These are phyloP conservation scores for Chiloscyllium punctatum DNA, from an alignment of 2,797 vertebrate genomes.

Conservation along the genomic window DNA sequence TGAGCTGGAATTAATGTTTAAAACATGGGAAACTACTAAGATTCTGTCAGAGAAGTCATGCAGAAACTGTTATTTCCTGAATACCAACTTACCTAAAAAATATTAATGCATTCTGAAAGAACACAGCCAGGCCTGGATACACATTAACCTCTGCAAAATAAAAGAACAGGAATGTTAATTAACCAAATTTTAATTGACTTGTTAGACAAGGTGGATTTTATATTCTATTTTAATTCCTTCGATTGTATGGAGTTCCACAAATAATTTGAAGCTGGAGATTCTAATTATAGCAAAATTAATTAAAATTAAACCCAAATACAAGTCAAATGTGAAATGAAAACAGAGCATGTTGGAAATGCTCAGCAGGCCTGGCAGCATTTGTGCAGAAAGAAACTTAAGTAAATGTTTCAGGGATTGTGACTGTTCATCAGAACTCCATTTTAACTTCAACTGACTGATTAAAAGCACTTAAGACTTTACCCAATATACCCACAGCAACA, in stretches of 20 bases:
- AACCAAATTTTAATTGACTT: not conserved
- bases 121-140: conserved; percentile 79
- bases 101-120: conserved; percentile 88
- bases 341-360: not conserved
- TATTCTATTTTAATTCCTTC: not conserved
- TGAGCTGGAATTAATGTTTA: conserved; percentile 32
- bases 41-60: no score
- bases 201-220: not conserved
- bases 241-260: not conserved
- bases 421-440: not conserved
- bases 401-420: not conserved
- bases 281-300: not conserved
- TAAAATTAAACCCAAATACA: not conserved
- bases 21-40: not conserved
- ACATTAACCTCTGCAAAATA: conserved; percentile 65
- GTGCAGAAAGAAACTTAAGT: not conserved
- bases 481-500: not conserved
- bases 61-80: not conserved
- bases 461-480: not conserved
- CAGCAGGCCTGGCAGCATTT: not conserved
- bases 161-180: conserved; percentile 38
- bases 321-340: not conserved
- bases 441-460: not conserved
- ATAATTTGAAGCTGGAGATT: not conserved
- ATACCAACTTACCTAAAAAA: conserved; percentile 76